Percentiles rank a stretch among this genome's conserved stretches.
These are phyloP conservation scores for Thera obeliscata DNA, from an alignment of 2,888 invertebrate species.

Conservation along the genomic window DNA sequence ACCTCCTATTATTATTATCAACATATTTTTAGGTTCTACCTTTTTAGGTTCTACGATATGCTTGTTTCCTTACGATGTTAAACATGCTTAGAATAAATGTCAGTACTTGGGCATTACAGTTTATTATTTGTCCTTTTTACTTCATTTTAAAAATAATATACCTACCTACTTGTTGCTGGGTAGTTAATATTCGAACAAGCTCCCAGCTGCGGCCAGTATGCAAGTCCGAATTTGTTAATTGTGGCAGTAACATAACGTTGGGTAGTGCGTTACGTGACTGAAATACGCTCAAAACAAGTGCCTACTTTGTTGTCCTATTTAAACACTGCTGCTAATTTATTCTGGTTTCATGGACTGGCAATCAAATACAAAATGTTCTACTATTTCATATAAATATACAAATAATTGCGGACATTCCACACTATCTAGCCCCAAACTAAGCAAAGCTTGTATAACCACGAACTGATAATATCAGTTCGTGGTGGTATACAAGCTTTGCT, in stretches of 20 bases:
- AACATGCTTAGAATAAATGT: too few species aligned
- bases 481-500: too few species aligned
- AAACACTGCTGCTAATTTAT: slow-evolving; percentile 16
- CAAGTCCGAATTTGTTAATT: slow-evolving; percentile 70
- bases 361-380: neutral
- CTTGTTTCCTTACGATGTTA: too few species aligned
- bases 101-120: neutral
- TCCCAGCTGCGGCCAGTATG: slow-evolving; percentile 38
- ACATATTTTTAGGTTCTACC: too few species aligned
- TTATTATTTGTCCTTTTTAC: neutral
- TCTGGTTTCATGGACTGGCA: neutral
- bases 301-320: slow-evolving; percentile 57
- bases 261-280: slow-evolving; percentile 69
- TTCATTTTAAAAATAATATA: slow-evolving; percentile 14
- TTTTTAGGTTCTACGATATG: too few species aligned
- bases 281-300: slow-evolving; percentile 65
- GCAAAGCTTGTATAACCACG: too few species aligned
- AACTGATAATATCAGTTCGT: too few species aligned
- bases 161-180: slow-evolving; percentile 27
- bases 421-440: too few species aligned
- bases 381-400: too few species aligned
- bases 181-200: slow-evolving; percentile 37
- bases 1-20: too few species aligned
- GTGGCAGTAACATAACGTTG: slow-evolving; percentile 67
- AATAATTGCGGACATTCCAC: too few species aligned